Evolutionary conservation across 2,888 invertebrate species (phyloP), one percentile per base, ranked within the genome.

Genomic region (Drosophila birchii): DNA sequence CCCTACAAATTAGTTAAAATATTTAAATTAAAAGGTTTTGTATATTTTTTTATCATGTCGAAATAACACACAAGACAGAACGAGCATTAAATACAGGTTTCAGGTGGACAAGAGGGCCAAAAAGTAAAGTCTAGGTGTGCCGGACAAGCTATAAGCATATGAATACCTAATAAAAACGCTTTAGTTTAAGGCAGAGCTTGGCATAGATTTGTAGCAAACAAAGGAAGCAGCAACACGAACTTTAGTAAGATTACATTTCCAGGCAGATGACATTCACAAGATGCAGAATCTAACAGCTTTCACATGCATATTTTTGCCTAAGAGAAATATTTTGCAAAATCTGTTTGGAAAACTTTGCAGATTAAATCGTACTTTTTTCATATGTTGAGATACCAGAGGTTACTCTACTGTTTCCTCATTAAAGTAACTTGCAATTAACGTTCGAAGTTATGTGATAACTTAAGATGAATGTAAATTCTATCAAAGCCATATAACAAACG

Each of bases 251-350:
- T 67, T 44, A 55, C 41, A 29, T 43, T 56, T 41, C 32, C 16
- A 11, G 44, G 36, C 44, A 60, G 56, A 60, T 60, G 43, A 39
- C 61, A 47, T 39, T 41, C 43, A 63, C 58, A 58, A 41, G 26
- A 54, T 54, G 49, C 58, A 71, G 57, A 26, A 26, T 39, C 51
- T 16, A 29, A 55, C 56, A 20, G 61, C 56, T 55, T 64, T 72
- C 49, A 56, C 36, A 61, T 61, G 73, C 60, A 78, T 59, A 36
- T 5, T 23, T 32, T 79, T 71, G 43, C 54, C 43, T 54, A 39
- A 41, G 63, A 69, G 62, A 51, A 66, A 62, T 23, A 34, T n/a
- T 14, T 18, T 4, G 32, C 18, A 9, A 36, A 44, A 14, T 14
- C 9, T 7, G 18, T 34, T 8, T 18, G 12, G 23, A 6, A 23